Percentiles rank a stretch among this genome's conserved stretches.
These are phyloP conservation scores for Megalopta genalis DNA, from an alignment of 1,140 invertebrate species.

Conservation along the genomic window DNA sequence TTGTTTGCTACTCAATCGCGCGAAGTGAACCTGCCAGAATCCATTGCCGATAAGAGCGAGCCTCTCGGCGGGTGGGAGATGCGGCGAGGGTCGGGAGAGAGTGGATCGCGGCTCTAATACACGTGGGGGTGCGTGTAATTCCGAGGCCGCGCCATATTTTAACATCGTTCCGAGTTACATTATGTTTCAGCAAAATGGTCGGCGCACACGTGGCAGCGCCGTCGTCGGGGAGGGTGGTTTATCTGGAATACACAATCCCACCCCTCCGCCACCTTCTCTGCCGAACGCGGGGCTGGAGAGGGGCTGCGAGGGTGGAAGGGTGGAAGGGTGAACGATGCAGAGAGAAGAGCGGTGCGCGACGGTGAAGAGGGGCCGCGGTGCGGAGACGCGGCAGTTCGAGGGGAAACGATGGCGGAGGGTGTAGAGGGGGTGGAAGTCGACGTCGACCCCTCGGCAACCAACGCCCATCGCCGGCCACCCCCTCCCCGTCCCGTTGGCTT, in stretches of 20 bases:
- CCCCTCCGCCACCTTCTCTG: slow-evolving; percentile 53
- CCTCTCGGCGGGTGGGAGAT: neutral
- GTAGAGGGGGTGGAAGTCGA: slow-evolving; percentile 56
- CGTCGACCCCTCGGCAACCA: slow-evolving; percentile 72
- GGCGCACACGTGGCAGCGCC: slow-evolving; percentile 77
- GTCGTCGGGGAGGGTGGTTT: slow-evolving; percentile 74
- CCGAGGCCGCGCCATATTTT: slow-evolving; percentile 73
- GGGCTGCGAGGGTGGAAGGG: neutral
- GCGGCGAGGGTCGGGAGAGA: slow-evolving; percentile 8
- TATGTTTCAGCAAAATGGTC: slow-evolving; percentile 79
- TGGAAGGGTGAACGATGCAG: slow-evolving; percentile 26
- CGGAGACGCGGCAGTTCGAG: slow-evolving; percentile 47
- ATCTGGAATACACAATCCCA: slow-evolving; percentile 78
- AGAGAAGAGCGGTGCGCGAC: slow-evolving; percentile 8
- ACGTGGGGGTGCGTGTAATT: slow-evolving; percentile 66
- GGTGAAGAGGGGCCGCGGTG: slow-evolving; percentile 9
- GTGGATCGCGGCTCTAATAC: slow-evolving; percentile 56
- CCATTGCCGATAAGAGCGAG: slow-evolving; percentile 53
- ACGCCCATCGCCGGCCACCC: slow-evolving; percentile 71
- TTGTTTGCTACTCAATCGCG: slow-evolving; percentile 57
- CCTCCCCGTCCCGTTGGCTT: slow-evolving; percentile 68
- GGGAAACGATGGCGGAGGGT: slow-evolving; percentile 1
- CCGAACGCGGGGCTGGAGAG: slow-evolving; percentile 11
- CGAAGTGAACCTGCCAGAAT: slow-evolving; percentile 57
- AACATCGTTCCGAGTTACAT: slow-evolving; percentile 76